phyloP scores from a whole-genome alignment of 2,888 invertebrate genomes.

The Unio pictorum region DNA sequence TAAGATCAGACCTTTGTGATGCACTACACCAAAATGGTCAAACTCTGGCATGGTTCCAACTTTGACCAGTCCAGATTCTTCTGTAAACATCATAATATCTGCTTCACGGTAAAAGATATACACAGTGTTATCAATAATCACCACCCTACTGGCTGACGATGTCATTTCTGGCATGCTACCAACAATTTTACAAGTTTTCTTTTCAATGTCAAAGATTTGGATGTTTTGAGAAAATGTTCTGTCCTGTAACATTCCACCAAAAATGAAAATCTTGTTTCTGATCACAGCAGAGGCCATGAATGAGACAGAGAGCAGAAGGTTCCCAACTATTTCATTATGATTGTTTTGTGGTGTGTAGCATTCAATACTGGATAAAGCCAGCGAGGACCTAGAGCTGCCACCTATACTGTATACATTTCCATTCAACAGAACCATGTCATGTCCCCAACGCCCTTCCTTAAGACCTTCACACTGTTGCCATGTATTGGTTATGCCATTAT shows the following conservation, averaged over 20 bases:
- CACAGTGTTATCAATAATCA: constrained; percentile 34
- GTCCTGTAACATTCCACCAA: constrained; percentile 44
- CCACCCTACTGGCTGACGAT: constrained; percentile 36
- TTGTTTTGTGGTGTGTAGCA: constrained; percentile 33
- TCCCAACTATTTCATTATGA: constrained; percentile 30
- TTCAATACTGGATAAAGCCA: constrained; percentile 42
- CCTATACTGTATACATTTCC: constrained; percentile 33
- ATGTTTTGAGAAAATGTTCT: constrained; percentile 35
- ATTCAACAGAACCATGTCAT: constrained; percentile 34
- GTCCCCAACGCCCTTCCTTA: constrained; percentile 42
- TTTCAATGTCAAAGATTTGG: constrained; percentile 34
- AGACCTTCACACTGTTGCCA: constrained; percentile 40
- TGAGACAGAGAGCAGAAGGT: constrained; percentile 36
- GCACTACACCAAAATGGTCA: constrained; percentile 45
- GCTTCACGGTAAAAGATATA: constrained; percentile 43
- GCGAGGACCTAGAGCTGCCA: constrained; percentile 35
- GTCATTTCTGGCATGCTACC: constrained; percentile 33
- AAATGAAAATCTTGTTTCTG: constrained; percentile 37
- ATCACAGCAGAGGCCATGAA: constrained; percentile 41
- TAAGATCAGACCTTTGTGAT: constrained; percentile 34
- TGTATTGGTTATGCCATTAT: constrained; percentile 28
- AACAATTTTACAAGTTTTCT: constrained; percentile 18
- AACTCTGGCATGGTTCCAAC: constrained; percentile 37
- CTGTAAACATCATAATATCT: constrained; percentile 35
- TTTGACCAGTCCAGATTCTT: constrained; percentile 17